Base-by-base conservation (phyloP, 2,113 vertebrate species). In the Carassius carassius region DNA sequence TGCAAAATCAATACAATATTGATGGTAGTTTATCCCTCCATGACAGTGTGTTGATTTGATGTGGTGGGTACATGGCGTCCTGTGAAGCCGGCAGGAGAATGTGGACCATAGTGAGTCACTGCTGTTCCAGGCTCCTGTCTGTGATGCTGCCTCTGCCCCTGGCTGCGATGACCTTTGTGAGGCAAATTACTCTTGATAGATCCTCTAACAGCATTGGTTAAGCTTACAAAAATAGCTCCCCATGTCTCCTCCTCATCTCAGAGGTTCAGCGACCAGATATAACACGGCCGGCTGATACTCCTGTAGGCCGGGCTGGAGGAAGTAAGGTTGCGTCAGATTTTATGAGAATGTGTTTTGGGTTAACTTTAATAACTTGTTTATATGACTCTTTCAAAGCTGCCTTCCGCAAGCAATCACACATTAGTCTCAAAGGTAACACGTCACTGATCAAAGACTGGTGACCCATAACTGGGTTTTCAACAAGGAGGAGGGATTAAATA, bases 131-230 rank as follows among this genome's bases (percentile, higher is more conserved):
- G 56, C 63, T n/a, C 19, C n/a, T 75, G 78, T n/a, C 82, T 49
- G 54, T 80, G 82, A 75, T 65, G 54, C 82, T 76, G 58, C 65
- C 49, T 76, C 72, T 85, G 84, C 84, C 86, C 78, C 73, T 51
- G 65, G 65, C 83, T 44, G 54, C 32, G 51, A 47, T 78, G 67
- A 83, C 84, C 73, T 78, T 85, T 78, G 79, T 82, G 82, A 87
- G 69, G 76, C 80, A 85, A 85, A 85, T 82, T 49, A 51, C 79
- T 87, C 73, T 81, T 82, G 86, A 85, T 78, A 65, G 76, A 74
- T 81, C 69, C 77, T 58, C 82, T 72, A 58, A 69, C 69, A 72
- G 49, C 69, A 77, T 62, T 67, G 44, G 69, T 51, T 78, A 84
- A 25, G 75, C 67, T 80, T 74, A 77, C 23, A 41, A 65, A 81